A percentile compares a stretch with the other conserved stretches of the same genome.
Evolutionary conservation across 37 sponge, comb jelly and placozoan genomes (phyloP).

Genomic region (Spongilla lacustris): DNA sequence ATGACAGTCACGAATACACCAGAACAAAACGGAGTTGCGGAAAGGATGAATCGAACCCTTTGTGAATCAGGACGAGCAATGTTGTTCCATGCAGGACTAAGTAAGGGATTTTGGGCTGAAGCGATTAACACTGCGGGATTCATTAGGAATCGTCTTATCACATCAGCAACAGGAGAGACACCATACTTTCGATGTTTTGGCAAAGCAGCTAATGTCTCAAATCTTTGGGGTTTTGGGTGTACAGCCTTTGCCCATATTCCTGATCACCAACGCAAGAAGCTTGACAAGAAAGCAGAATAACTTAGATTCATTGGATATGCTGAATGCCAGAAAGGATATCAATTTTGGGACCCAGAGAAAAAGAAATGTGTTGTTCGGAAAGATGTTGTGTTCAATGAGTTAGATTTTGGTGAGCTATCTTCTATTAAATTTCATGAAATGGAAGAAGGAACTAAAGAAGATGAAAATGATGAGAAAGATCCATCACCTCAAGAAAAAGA

Average conservation of each 20-base stretch:
- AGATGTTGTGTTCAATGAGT: conserved; percentile 10
- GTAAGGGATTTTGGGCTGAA: conserved; percentile 54
- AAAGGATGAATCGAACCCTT: conserved; percentile 55
- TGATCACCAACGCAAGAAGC: conserved; percentile 16
- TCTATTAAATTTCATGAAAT: not conserved
- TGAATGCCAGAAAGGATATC: not conserved
- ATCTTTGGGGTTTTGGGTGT: conserved; percentile 63
- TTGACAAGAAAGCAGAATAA: conserved; percentile 16
- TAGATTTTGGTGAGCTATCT: conserved; percentile 1
- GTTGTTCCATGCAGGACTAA: conserved; percentile 52
- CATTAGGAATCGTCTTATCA: conserved; percentile 40
- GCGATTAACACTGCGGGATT: conserved; percentile 47
- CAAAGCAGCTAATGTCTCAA: conserved; percentile 30
- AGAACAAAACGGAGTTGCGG: conserved; percentile 74
- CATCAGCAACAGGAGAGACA: conserved; percentile 44
- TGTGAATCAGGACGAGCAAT: conserved; percentile 57
- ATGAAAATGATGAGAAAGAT: not conserved
- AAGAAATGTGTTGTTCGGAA: not conserved
- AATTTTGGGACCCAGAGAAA: not conserved
- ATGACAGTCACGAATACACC: conserved; percentile 54
- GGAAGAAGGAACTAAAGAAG: not conserved
- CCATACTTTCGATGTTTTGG: conserved; percentile 54
- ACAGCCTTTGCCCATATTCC: conserved; percentile 62
- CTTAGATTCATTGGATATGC: conserved; percentile 13
- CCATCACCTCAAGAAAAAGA: not conserved